phyloP scores from a whole-genome alignment of 1,140 invertebrate species.

The Saccostrea echinata region DNA sequence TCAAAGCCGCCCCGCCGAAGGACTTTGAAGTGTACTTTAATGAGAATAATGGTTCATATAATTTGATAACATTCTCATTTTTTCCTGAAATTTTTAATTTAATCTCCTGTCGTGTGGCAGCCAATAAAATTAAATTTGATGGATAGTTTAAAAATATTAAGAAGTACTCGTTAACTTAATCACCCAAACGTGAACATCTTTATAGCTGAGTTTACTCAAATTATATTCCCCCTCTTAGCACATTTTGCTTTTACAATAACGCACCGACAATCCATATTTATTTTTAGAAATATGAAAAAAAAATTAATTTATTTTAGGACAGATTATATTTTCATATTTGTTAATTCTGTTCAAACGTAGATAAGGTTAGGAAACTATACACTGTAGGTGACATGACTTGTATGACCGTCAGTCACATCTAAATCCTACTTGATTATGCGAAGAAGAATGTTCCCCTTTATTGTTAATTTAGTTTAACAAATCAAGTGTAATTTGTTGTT shows the following conservation, averaged over 20 bases:
- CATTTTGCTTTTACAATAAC: not conserved
- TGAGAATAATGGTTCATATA: slow-evolving; percentile 20
- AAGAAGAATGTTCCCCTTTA: no score
- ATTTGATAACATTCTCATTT: slow-evolving; percentile 32
- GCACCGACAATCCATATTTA: not conserved
- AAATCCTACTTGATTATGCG: no score
- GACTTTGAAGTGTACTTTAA: slow-evolving; percentile 31
- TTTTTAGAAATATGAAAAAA: not conserved
- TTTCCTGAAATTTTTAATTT: slow-evolving; percentile 11
- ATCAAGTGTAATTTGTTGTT: no score
- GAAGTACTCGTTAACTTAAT: slow-evolving; percentile 13
- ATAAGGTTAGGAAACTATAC: not conserved
- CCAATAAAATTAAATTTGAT: slow-evolving; percentile 24
- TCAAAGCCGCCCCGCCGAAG: slow-evolving; percentile 22
- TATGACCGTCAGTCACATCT: no score
- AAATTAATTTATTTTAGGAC: not conserved
- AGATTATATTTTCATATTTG: not conserved
- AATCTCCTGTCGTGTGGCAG: slow-evolving; percentile 23
- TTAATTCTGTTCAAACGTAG: not conserved
- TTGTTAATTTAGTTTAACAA: no score
- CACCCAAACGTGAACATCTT: not conserved
- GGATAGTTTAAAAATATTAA: slow-evolving; percentile 29
- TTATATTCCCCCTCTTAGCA: not conserved
- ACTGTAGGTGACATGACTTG: not conserved
- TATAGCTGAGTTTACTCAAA: not conserved